Evolutionary conservation across 2,113 vertebrate species (phyloP).

Genomic region (Spizaetus ornatus): DNA sequence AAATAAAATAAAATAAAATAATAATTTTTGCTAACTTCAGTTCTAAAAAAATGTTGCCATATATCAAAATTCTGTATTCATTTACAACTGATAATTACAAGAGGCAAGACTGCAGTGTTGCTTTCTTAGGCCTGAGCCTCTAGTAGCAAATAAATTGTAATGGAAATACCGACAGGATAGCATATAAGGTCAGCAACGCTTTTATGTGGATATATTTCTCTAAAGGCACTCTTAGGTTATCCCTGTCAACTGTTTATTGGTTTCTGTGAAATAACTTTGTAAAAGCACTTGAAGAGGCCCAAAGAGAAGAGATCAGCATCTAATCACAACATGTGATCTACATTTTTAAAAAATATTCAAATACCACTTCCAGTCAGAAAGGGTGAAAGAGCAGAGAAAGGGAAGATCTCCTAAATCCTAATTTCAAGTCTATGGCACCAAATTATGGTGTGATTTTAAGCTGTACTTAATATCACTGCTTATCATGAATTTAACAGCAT

Average conservation of each 20-base stretch:
- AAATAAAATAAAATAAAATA: background rate
- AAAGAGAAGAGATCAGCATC: background rate
- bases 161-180: background rate
- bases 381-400: background rate
- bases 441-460: background rate
- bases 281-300: background rate
- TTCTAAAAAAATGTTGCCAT: background rate
- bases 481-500: background rate
- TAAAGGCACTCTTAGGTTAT: background rate
- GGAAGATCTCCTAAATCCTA: background rate
- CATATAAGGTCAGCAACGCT: background rate
- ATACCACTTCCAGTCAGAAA: background rate
- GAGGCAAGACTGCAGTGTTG: background rate
- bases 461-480: background rate
- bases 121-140: background rate
- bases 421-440: background rate
- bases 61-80: background rate
- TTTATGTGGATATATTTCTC: background rate
- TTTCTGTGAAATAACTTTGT: background rate
- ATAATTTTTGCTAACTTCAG: background rate
- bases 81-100: background rate
- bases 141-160: background rate
- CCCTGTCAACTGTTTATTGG: background rate
- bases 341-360: background rate
- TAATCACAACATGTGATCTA: background rate